Evolutionary conservation across 1,140 invertebrate species (phyloP), one percentile per base, ranked within the genome.

Genomic region (Drosophila busckii): DNA sequence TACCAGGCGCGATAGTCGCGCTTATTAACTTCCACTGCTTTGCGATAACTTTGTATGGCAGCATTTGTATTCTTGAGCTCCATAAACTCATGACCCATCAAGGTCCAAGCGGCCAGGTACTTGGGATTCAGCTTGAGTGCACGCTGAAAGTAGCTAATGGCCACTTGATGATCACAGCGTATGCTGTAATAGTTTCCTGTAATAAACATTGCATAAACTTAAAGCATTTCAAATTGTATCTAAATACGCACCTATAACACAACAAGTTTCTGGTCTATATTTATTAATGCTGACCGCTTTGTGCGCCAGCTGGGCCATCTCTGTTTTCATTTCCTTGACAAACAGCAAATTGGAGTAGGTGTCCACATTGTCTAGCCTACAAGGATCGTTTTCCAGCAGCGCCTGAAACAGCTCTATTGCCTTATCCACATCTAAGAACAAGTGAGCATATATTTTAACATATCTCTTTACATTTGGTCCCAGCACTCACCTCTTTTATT

Each of bases 81-180:
- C 93, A 99, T 97, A 88, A 96, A 99, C 88, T 99, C 98, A 87
- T 99, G 98, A 0, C 98, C 98, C 91, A 99, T 96, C 16, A 99
- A 88, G 0, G 98, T 99, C 97, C 97, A 99, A 0, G 97, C 97
- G 1, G 96, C 94, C 13, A 98, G 88, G 87, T 98, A 98, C 65
- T 96, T 93, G 0, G 98, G 97, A 90, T 99, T 98, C 0, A 99
- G 87, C 87, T 96, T 95, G 7, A 99, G 88, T 0, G 98, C 98
- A 71, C 98, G 90, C 83, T 98, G 96, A 85, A 99, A 99, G 89
- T 99, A 99, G 59, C 96, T 89, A 2, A 98, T 95, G 9, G 98
- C 97, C 88, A 99, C 98, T 83, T 97, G 94, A 89, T 99, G 98
- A 88, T 99, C 97, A 45, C 93, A 92, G 69, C 97, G 91, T 80